Evolutionary conservation across 2,797 vertebrate species (phyloP), one percentile per base, ranked within the genome.

Genomic region (Danio choprae): DNA sequence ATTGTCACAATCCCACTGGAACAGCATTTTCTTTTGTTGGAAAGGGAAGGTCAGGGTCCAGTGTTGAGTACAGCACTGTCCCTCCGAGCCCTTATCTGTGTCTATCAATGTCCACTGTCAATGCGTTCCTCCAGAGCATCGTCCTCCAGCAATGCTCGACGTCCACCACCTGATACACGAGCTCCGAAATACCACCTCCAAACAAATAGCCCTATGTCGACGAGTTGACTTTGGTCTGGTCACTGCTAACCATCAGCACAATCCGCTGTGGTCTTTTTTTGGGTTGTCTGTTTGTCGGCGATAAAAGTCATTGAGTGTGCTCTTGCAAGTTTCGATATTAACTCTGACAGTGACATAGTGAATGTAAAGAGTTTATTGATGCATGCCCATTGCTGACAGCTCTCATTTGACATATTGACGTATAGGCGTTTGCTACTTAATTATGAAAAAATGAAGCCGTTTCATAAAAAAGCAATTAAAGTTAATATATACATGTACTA

Each of bases 131-230:
- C 88, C 73, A 77, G 86, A 87, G 90, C 87, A 81, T 86, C 44
- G 83, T 91, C 93, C 92, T 79, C 85, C 82, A 90, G 93, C 88
- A 85, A 91, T 83, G 92, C 93, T 89, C 53, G 75, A 20, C n/a
- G 76, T 78, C 82, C 84, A 68, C 91, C 94, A 94, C 92, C 93
- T 94, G 92, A 91, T 93, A 92, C 93, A 91, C 88, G 70, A 76
- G 69, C 70, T 81, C 80, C 65, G 82, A 87, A 84, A 84, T 43
- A 87, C 62, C 87, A 89, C 64, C 77, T 82, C 51, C 81, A 81
- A 77, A 77, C 75, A 78, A 85, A 89, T 82, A 90, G 90, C 73
- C 80, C 41, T 81, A 80, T 62, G 74, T 65, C 44, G 48, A 51
- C 41, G 53, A 44, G 41, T 84, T 92, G 92, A 92, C 91, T 92